Conservation (phyloP, 1,140 invertebrate genomes). For the Pogonomyrmex barbatus region DNA sequence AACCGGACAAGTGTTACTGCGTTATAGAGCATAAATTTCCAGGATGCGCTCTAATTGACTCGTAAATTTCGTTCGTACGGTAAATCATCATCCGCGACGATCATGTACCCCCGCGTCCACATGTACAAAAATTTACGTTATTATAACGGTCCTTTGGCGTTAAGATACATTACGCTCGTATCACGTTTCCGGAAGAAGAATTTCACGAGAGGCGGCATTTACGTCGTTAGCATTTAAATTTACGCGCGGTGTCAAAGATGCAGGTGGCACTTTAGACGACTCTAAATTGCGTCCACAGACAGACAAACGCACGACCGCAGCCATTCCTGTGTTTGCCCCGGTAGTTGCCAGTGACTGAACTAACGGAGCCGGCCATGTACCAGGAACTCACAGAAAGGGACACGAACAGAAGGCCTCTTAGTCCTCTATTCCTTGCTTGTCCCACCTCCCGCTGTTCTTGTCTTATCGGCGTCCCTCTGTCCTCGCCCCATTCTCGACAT, state of each 20-base stretch:
- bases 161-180: background rate
- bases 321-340: slow-evolving; percentile 68
- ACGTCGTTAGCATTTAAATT: slow-evolving; percentile 36
- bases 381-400: slow-evolving; percentile 71
- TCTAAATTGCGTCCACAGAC: slow-evolving; percentile 71
- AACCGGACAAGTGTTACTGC: background rate
- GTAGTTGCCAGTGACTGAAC: slow-evolving; percentile 67
- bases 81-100: slow-evolving; percentile 41
- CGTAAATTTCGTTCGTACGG: slow-evolving; percentile 23
- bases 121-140: slow-evolving; percentile 20
- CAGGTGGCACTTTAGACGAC: slow-evolving; percentile 53
- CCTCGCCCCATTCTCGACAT: background rate
- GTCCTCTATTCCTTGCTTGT: slow-evolving; percentile 45
- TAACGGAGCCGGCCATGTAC: slow-evolving; percentile 71
- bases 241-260: slow-evolving; percentile 44
- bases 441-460: background rate
- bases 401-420: slow-evolving; percentile 64
- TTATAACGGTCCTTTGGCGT: slow-evolving; percentile 19
- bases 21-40: slow-evolving; percentile 37
- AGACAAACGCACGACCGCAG: slow-evolving; percentile 69
- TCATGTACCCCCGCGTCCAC: background rate
- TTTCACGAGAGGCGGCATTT: background rate
- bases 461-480: slow-evolving; percentile 19
- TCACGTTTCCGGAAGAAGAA: slow-evolving; percentile 15
- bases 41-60: slow-evolving; percentile 52